Evolutionary conservation across 2,888 invertebrate species (phyloP), one percentile per base, ranked within the genome.

Genomic region (Stenolophus ochropezus): DNA sequence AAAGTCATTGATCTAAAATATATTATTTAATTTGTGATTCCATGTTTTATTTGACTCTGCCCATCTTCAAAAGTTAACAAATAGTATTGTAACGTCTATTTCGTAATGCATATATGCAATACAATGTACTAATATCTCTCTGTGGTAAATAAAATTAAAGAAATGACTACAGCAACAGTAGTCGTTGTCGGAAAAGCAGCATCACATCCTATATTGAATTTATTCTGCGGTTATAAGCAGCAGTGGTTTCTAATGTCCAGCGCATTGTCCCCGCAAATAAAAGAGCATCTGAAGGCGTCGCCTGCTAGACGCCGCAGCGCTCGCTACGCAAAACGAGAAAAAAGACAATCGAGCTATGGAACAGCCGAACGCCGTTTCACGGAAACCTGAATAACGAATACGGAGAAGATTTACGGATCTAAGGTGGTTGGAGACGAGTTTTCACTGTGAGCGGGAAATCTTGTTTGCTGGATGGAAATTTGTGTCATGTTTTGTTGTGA

Each of bases 321-420:
- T 5, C 11, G 23, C 61, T 14, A 61, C 61, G 61, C 25, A 25
- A 61, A 61, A 61, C 61, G 61, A 61, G 61, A 61, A 61, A 61
- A 61, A 61, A 61, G 61, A 61, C 61, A 69, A 69, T 69, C 65
- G 18, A 27, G 33, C 27, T 16, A 69, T 27, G 33, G 61, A 69
- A 69, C 65, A 69, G 33, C 33, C 33, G 65, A 69, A 69, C 16
- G 27, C 16, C 65, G 33, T 33, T 69, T 69, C 33, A 69, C 65
- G 33, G 65, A 69, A 69, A 69, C 65, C 33, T 69, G 65, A 69
- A 69, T 69, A 69, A 69, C 65, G 65, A 69, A 69, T 69, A 69
- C 33, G 65, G 65, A 69, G 65, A 27, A 69, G 65, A 69, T 69
- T 69, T 33, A 69, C 65, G 65, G 65, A 27, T 69, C 65, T 69